Evolutionary conservation across 2,797 vertebrate species (phyloP).

Genomic region (Neostethus bicornis): DNA sequence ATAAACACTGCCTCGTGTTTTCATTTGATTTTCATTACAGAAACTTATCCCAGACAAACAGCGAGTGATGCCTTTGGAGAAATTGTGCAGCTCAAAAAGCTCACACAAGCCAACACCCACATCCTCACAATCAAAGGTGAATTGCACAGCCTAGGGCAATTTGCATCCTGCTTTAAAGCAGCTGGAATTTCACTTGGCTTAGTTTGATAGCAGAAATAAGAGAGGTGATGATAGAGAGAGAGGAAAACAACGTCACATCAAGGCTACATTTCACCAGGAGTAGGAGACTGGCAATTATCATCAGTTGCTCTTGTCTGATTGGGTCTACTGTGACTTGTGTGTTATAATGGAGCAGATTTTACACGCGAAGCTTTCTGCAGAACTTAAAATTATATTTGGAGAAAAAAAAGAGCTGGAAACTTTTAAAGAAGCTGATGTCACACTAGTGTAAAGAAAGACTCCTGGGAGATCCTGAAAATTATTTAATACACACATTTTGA

Average conservation of each 20-base stretch:
- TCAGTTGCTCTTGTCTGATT: conserved; percentile 40
- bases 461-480: conserved; percentile 16
- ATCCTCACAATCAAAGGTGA: conserved; percentile 60
- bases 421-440: conserved; percentile 29
- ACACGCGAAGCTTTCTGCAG: neutral
- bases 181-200: conserved; percentile 39
- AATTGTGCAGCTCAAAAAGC: conserved; percentile 39
- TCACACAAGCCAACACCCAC: conserved; percentile 55
- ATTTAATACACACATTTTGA: conserved; percentile 55
- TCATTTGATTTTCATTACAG: conserved; percentile 51
- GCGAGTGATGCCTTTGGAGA: conserved; percentile 33
- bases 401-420: conserved; percentile 11
- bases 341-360: neutral
- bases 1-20: conserved; percentile 21
- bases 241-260: conserved; percentile 20
- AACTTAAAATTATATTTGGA: neutral
- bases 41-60: conserved; percentile 42
- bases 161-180: conserved; percentile 43
- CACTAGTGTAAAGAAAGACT: neutral
- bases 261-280: conserved; percentile 13
- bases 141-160: conserved; percentile 52
- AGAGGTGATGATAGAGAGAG: conserved; percentile 11
- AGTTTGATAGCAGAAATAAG: conserved; percentile 31
- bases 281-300: conserved; percentile 30
- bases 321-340: conserved; percentile 11